Evolutionary conservation across 1,140 invertebrate genomes (phyloP).

Genomic region (Akabosia matsudoensis): DNA sequence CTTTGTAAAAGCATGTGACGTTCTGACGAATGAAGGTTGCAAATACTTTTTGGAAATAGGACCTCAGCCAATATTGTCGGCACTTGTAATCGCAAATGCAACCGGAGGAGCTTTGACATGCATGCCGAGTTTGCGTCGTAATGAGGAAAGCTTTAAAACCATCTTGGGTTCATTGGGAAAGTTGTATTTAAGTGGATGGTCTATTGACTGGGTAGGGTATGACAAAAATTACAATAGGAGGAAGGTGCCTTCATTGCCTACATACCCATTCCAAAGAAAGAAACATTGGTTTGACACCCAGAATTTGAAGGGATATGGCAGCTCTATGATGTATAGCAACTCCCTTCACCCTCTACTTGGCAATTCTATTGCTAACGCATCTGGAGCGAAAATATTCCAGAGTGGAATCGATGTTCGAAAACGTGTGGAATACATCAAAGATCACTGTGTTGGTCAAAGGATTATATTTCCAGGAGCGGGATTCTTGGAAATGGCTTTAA

Average conservation of each 20-base stretch:
- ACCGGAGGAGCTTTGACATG: not conserved
- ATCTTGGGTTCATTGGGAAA: not conserved
- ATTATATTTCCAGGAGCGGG: slow-evolving; percentile 3
- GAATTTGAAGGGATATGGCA: not conserved
- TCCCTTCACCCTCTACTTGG: not conserved
- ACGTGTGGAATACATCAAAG: not conserved
- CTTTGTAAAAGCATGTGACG: not conserved
- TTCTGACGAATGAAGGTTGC: not conserved
- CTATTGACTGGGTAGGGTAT: not conserved
- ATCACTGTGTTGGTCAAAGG: not conserved
- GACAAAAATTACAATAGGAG: not conserved
- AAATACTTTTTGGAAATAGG: slow-evolving; percentile 19
- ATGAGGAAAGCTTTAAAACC: not conserved
- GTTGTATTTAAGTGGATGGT: not conserved
- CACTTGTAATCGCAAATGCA: slow-evolving; percentile 25
- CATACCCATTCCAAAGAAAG: slow-evolving; percentile 24
- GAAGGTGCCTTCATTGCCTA: not conserved
- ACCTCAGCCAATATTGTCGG: not conserved
- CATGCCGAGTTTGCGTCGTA: not conserved
- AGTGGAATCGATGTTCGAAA: not conserved
- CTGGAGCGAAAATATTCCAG: not conserved
- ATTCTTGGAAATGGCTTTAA: slow-evolving; percentile 2
- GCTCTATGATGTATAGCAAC: not conserved
- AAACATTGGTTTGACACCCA: slow-evolving; percentile 6
- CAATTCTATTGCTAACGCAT: not conserved